These are phyloP conservation scores for Sphecodes monilicornis DNA, from an alignment of 2,888 invertebrate genomes.

Conservation along the genomic window DNA sequence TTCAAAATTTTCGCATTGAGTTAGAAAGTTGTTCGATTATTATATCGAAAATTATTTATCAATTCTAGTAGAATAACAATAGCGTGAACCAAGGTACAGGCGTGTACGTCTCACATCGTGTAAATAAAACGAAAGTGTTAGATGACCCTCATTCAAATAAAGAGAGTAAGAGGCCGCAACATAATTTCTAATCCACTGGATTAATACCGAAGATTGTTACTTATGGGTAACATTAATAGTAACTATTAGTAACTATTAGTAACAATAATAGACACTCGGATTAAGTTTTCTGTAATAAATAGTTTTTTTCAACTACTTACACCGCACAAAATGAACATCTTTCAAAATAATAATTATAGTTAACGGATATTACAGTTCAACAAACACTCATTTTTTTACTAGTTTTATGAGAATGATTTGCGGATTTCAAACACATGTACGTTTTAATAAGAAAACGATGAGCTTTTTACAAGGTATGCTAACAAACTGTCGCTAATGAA, in stretches of 20 bases:
- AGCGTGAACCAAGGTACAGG: neutral
- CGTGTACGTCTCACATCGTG: neutral
- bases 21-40: neutral
- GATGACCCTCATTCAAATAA: neutral
- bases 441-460: neutral
- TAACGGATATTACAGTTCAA: no score
- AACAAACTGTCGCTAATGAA: neutral
- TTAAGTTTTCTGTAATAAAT: neutral
- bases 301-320: neutral
- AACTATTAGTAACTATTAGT: no score
- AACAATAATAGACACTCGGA: neutral
- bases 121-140: neutral
- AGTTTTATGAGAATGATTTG: no score
- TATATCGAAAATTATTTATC: neutral
- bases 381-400: no score
- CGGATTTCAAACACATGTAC: neutral
- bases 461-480: neutral
- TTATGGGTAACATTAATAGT: no score
- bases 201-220: neutral
- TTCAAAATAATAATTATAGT: no score
- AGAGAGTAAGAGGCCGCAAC: neutral
- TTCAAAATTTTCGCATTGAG: neutral
- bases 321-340: neutral
- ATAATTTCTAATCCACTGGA: neutral
- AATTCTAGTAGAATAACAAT: neutral